Conservation (phyloP, 2,797 vertebrate species). For the Spea hammondii region DNA sequence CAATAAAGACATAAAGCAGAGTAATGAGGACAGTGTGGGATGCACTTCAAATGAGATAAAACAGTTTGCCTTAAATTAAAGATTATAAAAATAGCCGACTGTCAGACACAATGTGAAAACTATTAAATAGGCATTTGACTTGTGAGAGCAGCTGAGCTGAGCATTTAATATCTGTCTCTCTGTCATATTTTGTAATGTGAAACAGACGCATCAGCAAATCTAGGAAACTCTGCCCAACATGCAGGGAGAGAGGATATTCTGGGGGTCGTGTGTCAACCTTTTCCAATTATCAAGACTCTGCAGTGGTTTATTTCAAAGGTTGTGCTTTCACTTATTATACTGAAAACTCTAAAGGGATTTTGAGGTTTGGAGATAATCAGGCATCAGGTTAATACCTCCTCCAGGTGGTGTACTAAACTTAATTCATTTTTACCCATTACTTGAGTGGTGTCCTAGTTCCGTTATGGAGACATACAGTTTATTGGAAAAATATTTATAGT, state of each 20-base stretch:
- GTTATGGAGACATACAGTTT: no score
- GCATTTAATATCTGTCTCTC: slow-evolving; percentile 59
- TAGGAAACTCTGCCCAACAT: not conserved
- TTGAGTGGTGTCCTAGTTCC: no score
- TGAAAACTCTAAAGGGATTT: not conserved
- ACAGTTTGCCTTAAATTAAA: slow-evolving; percentile 62
- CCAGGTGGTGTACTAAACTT: not conserved
- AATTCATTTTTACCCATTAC: no score
- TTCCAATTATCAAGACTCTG: not conserved
- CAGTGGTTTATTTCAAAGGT: not conserved
- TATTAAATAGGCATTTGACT: slow-evolving; percentile 63
- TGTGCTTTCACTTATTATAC: not conserved
- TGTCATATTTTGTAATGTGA: slow-evolving; percentile 52
- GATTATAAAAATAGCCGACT: slow-evolving; percentile 62
- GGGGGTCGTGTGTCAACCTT: not conserved
- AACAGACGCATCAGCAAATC: slow-evolving; percentile 5
- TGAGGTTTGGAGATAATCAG: not conserved
- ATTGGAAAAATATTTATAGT: no score
- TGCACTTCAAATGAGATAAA: slow-evolving; percentile 51
- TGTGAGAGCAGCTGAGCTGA: slow-evolving; percentile 54
- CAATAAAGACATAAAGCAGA: slow-evolving; percentile 45
- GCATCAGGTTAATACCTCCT: not conserved
- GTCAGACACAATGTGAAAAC: slow-evolving; percentile 64
- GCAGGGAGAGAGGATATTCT: not conserved
- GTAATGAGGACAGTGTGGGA: slow-evolving; percentile 52